These are phyloP conservation scores for Aphelinus certus DNA, from an alignment of 1,140 invertebrate genomes.

Conservation along the genomic window DNA sequence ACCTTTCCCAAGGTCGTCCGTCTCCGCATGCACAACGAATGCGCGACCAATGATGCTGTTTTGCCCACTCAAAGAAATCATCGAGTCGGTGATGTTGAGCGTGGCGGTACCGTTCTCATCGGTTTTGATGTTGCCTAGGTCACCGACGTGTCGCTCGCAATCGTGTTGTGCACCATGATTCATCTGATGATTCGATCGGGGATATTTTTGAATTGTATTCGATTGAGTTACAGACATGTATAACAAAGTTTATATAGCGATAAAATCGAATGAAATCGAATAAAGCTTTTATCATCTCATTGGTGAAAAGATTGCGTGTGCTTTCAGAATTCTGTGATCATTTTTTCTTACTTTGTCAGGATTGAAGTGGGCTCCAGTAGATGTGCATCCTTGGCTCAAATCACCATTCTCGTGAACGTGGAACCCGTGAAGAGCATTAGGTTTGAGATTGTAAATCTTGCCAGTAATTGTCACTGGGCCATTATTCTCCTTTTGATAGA, in stretches of 20 bases:
- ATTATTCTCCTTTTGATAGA: conserved; percentile 69
- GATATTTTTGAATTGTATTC: no score
- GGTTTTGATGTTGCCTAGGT: conserved; percentile 86
- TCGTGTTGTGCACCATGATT: conserved; percentile 78
- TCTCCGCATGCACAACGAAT: conserved; percentile 77
- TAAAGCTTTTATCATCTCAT: no score
- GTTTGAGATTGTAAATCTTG: conserved; percentile 73
- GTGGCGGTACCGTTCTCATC: conserved; percentile 69
- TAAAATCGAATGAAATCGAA: no score
- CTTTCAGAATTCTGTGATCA: no score
- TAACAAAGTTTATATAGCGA: no score
- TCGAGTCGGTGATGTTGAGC: conserved; percentile 72
- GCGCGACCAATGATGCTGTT: conserved; percentile 80
- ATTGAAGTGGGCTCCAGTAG: conserved; percentile 83
- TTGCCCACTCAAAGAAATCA: conserved; percentile 71
- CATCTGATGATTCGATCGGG: conserved; percentile 64
- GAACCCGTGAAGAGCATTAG: conserved; percentile 82
- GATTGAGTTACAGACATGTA: no score
- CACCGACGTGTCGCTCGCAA: conserved; percentile 83
- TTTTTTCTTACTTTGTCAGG: conserved; percentile 69
- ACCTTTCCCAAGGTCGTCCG: conserved; percentile 81
- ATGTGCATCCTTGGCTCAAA: conserved; percentile 76
- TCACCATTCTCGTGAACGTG: conserved; percentile 92
- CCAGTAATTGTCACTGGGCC: conserved; percentile 75
- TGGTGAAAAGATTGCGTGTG: no score